Base-by-base conservation (phyloP, 2,113 vertebrate genomes). In the Arvicanthis niloticus region DNA sequence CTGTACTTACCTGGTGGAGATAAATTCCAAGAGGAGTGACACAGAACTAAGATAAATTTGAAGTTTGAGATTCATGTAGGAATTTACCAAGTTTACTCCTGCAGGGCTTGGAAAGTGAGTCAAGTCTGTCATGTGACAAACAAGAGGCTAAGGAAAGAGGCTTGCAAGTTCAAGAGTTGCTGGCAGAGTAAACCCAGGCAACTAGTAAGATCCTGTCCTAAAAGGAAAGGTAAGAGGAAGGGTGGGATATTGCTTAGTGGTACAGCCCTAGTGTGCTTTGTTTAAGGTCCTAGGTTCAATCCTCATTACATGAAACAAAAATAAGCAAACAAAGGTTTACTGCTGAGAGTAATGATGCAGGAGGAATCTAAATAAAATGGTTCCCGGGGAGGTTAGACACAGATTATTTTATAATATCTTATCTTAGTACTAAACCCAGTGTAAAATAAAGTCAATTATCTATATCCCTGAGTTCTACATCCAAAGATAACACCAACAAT, bases 301-400 rank as follows among this genome's bases (percentile, higher is more conserved):
- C 5, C 10, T 45, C 62, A 68, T 34, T 68, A 4, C 10, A 87
- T 11, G 72, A 70, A 21, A 53, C 31, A 68, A 70, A 70, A 53
- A n/a, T 17, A 37, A 77, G 5, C 12, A 53, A 81, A n/a, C 29
- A 67, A 48, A 34, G 67, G 58, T 92, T 95, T 91, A 80, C 3
- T 88, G 65, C 75, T 92, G 17, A 24, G 67, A 19, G 56, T 51
- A 87, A 72, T 42, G 8, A 77, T 87, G 16, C 37, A 42, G 67
- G 91, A 80, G 21, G 4, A 75, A 75, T 53, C 93, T 88, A 93
- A 81, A 76, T 77, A 15, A 95, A 67, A 62, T 77, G 13, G 51
- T 17, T 40, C 56, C 37, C 78, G n/a, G 15, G 40, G 10, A 86
- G 58, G 13, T 81, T 77, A 93, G 17, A 56, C 13, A 58, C 2